Evolutionary conservation across 2,797 vertebrate genomes (phyloP), one percentile per base, ranked within the genome.

Genomic region (Molossus molossus): DNA sequence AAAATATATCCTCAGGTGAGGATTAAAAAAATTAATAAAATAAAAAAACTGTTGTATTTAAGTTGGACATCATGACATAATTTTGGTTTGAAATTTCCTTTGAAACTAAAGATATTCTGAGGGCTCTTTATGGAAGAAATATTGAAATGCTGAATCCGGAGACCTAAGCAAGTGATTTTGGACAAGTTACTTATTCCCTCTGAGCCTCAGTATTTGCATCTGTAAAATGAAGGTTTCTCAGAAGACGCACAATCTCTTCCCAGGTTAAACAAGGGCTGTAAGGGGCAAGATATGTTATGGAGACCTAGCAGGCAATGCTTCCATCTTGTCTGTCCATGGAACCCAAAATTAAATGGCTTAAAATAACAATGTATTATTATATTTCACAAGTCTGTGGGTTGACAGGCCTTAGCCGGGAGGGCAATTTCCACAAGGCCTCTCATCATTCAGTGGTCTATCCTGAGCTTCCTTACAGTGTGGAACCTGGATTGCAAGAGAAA

Each of bases 191-290:
- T 76, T 40, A 60, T 33, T 50, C 27, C 75, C 29, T 85, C 14
- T 90, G 25, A 90, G 65, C 6, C 29, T 96, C 81, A 62, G 25
- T 50, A 72, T 87, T 92, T 76, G 33, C n/a, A 50, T 86, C 64
- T 70, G 15, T 55, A 89, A 93, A 86, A 76, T 64, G 18, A 93
- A 95, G 8, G 2, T 14, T 83, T 70, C 50, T 33, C 17, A 86
- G 27, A 4, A 85, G 18, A 76, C 75, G 37, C 27, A 33, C 57
- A 53, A 57, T 62, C 7, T 79, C 62, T 81, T 87, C 33, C 40
- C 57, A 57, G 18, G 50, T 13, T 58, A 72, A 48, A 55, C 18
- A 27, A 67, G 48, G 4, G 5, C 40, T 88, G 37, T 6, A 45
- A 45, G 40, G 40, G 64, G 10, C 45, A 64, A 73, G 13, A 55